phyloP scores from a whole-genome alignment of 2,888 invertebrate species.

The Lucinisca nassula region DNA sequence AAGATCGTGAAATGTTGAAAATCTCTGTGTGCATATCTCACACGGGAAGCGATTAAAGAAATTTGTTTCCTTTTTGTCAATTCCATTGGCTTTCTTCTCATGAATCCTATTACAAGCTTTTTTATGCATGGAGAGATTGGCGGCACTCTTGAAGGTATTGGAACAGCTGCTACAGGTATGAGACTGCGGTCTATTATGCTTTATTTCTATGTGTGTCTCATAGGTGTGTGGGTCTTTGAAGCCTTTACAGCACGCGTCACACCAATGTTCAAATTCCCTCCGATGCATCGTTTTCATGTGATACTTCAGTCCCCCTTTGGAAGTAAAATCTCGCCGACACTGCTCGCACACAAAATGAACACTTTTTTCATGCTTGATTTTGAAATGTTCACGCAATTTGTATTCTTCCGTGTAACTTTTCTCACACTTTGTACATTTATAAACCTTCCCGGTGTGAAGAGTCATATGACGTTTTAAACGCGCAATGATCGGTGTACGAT shows the following conservation, averaged over 20 bases:
- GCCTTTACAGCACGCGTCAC: constrained; percentile 64
- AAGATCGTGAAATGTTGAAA: constrained; percentile 38
- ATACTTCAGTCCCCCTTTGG: constrained; percentile 65
- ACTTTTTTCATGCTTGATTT: constrained; percentile 60
- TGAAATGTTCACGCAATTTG: constrained; percentile 60
- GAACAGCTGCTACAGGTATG: constrained; percentile 60
- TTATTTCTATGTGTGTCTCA: constrained; percentile 51
- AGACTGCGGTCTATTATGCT: constrained; percentile 48
- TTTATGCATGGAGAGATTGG: constrained; percentile 58
- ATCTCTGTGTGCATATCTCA: constrained; percentile 52
- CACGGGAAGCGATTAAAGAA: constrained; percentile 30
- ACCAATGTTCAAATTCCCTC: constrained; percentile 60
- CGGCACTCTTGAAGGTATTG: constrained; percentile 51
- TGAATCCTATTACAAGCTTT: constrained; percentile 31
- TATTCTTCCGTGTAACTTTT: constrained; percentile 59
- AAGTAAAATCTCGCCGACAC: constrained; percentile 62
- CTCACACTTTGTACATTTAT: constrained; percentile 49
- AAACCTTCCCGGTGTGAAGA: constrained; percentile 60
- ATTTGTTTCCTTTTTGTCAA: background rate
- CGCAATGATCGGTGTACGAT: constrained; percentile 30
- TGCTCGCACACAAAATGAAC: constrained; percentile 62
- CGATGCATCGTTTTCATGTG: constrained; percentile 54
- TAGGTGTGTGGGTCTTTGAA: constrained; percentile 55
- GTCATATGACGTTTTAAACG: constrained; percentile 53
- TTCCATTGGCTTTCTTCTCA: background rate